Percentiles rank a stretch among this genome's conserved stretches.
Evolutionary conservation across 1,140 invertebrate genomes (phyloP).

Genomic region (Calliopsis andreniformis): DNA sequence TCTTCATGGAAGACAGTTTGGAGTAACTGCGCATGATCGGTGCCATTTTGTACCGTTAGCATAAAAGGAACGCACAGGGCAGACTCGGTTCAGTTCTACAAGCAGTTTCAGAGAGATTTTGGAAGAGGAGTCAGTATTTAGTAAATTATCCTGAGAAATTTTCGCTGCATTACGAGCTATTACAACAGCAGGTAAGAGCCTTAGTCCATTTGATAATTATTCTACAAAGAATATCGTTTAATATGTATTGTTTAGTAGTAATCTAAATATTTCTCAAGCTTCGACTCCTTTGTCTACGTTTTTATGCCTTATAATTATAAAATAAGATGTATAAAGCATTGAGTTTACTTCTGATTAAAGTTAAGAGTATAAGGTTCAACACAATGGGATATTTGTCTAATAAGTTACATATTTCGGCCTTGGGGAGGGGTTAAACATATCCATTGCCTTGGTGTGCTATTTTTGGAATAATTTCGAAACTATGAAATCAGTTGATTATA

Average conservation of each 20-base stretch:
- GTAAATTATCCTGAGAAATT: conserved; percentile 7
- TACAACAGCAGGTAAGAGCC: conserved; percentile 8
- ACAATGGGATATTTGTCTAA: not conserved
- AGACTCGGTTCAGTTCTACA: not conserved
- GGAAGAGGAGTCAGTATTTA: no score
- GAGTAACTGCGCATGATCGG: conserved; percentile 23
- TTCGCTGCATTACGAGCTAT: conserved; percentile 8
- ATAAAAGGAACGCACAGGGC: conserved; percentile 23
- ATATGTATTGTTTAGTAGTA: not conserved
- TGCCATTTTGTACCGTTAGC: not conserved
- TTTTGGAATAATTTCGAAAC: conserved; percentile 9
- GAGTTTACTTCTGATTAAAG: not conserved
- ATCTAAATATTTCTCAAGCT: no score
- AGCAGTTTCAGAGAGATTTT: not conserved
- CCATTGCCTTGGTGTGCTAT: not conserved
- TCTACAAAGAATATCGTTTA: no score
- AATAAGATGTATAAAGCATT: not conserved
- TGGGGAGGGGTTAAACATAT: not conserved
- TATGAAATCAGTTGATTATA: no score
- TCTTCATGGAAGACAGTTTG: not conserved
- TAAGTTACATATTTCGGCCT: not conserved
- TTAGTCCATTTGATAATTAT: no score
- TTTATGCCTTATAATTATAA: not conserved
- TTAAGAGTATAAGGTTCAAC: no score
- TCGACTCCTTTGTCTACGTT: not conserved